Percentiles rank a stretch among this genome's conserved stretches.
phyloP scores from a whole-genome alignment of 2,797 vertebrate species.

The Xenopus petersii region DNA sequence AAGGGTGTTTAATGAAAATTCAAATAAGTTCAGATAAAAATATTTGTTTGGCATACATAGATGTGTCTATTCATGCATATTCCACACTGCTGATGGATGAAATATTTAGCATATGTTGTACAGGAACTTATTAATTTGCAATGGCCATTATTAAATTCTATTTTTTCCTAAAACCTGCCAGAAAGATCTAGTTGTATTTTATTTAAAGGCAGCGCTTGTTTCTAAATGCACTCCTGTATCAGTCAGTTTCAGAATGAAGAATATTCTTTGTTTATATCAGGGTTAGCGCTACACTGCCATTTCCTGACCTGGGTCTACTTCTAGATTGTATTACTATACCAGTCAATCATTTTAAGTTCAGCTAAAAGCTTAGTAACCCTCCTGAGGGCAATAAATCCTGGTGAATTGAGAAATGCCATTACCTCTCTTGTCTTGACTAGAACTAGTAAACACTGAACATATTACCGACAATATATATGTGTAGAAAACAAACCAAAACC shows the following conservation, averaged over 20 bases:
- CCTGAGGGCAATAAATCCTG: neutral
- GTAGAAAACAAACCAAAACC: neutral
- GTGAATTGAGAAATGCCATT: neutral
- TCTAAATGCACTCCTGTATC: too few species aligned
- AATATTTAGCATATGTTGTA: too few species aligned
- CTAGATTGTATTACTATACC: neutral
- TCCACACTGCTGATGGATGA: too few species aligned
- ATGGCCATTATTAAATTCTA: too few species aligned
- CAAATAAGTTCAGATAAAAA: too few species aligned
- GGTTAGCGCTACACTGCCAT: neutral
- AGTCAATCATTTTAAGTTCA: conserved; percentile 5
- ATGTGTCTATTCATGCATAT: too few species aligned
- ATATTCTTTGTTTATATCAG: neutral
- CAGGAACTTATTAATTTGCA: too few species aligned
- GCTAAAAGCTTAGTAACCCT: neutral
- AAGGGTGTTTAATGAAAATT: too few species aligned
- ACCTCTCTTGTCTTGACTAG: neutral
- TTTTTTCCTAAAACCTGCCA: too few species aligned
- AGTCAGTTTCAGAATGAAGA: neutral
- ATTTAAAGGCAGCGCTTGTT: too few species aligned
- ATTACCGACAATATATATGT: neutral
- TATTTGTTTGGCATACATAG: too few species aligned
- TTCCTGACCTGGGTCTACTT: neutral
- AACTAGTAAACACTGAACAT: neutral
- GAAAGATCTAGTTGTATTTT: too few species aligned